A percentile compares a stretch with the other conserved stretches of the same genome.
phyloP scores from a whole-genome alignment of 53 echinoderm and acorn worm species.

The Hippasteria phrygiana region DNA sequence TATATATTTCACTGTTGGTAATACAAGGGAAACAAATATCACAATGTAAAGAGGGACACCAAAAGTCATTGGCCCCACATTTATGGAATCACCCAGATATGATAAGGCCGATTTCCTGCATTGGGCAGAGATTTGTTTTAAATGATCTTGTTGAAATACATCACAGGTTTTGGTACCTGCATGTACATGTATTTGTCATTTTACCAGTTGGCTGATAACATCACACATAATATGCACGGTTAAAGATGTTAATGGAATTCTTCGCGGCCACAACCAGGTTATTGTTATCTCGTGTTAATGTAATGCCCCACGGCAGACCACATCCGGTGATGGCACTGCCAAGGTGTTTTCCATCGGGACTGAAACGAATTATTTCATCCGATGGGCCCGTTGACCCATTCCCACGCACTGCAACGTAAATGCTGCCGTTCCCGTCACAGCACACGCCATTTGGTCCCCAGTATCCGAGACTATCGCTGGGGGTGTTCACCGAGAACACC shows the following conservation, averaged over 20 bases:
- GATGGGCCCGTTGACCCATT: too few relatives aligned
- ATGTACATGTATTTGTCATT: background rate
- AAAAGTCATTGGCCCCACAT: too few relatives aligned
- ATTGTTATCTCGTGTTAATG: background rate
- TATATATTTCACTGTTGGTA: too few relatives aligned
- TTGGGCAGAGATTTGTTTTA: too few relatives aligned
- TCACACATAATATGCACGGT: background rate
- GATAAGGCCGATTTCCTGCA: too few relatives aligned
- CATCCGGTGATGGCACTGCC: constrained; percentile 6
- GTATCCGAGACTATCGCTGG: background rate
- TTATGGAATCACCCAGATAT: too few relatives aligned
- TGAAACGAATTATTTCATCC: constrained; percentile 4
- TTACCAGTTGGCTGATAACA: background rate
- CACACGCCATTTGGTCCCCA: constrained; percentile 7
- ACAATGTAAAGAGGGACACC: too few relatives aligned
- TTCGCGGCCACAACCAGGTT: constrained; percentile 28
- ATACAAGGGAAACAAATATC: too few relatives aligned
- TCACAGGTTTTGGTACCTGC: too few relatives aligned
- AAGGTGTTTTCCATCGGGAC: constrained; percentile 21
- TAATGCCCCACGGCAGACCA: constrained; percentile 2
- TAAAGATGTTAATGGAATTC: constrained; percentile 9
- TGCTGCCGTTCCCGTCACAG: constrained; percentile 2
- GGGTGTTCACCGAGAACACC: constrained; percentile 5
- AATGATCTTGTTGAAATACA: too few relatives aligned
- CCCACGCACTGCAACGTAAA: background rate